Evolutionary conservation across 1,140 invertebrate genomes (phyloP), one percentile per base, ranked within the genome.

Genomic region (Zeugodacus cucurbitae): DNA sequence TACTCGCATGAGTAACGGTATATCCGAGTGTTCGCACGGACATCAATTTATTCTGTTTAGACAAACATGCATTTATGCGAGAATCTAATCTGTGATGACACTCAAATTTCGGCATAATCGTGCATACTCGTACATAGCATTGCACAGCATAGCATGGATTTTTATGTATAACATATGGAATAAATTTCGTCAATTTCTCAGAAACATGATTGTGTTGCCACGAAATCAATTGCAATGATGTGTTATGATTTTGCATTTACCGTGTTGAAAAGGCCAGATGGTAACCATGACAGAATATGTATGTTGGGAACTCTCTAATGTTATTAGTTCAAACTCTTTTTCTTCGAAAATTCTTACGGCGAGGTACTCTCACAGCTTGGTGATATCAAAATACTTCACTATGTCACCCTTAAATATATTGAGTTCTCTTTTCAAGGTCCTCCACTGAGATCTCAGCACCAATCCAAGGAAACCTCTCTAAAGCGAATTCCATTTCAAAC

Each of bases 91-190:
- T 48, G 74, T 48, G 74, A 82, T 82, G 74, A 82, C 44, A 82
- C 74, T 82, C 74, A 82, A 82, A 82, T 82, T 48, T 82, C 74
- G 26, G 74, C 74, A 82, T 41, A 82, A 82, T 82, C 74, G 74
- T 48, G 74, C 22, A 82, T 70, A 70, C 48, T 48, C 58, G 57
- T 20, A 59, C n/a, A 2, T 54, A 14, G n/a, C n/a, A n/a, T 3
- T 11, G 0, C 14, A 54, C 20, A 54, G 48, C 48, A 54, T 14
- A 20, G 14, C 48, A 26, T 62, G 58, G 6, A 62, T 17, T 62
- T 26, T 62, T 62, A 62, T 26, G 58, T 62, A 62, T 62, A 62
- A 62, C n/a, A 62, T 26, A 22, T 62, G 22, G n/a, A 3, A 62
- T 62, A 62, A 26, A 62, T 26, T 62, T 62, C 3, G 58, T 26